A percentile compares a stretch with the other conserved stretches of the same genome.
Conservation (phyloP, 2,797 vertebrate genomes). For the Aplochiton taeniatus region DNA sequence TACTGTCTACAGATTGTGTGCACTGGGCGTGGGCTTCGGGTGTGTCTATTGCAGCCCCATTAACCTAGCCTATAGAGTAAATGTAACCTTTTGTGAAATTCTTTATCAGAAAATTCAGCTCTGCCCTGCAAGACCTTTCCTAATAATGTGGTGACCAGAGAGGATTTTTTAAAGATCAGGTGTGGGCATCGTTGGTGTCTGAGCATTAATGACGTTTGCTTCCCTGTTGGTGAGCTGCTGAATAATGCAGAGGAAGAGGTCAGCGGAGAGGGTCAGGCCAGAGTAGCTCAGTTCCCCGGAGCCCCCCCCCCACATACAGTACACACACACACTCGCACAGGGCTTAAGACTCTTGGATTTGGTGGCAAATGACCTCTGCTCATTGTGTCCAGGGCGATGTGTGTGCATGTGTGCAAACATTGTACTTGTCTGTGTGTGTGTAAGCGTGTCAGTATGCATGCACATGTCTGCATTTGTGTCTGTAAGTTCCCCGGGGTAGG, state of each 20-base stretch:
- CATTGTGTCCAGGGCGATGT: not conserved
- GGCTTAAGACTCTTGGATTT: not conserved
- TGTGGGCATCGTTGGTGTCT: not conserved
- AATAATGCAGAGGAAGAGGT: constrained; percentile 17
- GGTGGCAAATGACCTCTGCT: constrained; percentile 8
- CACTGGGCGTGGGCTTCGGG: no score
- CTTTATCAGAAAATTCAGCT: no score
- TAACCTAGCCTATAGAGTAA: no score
- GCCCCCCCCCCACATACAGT: not conserved
- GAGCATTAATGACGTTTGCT: constrained; percentile 15
- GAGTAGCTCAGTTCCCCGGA: constrained; percentile 5
- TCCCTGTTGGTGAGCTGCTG: constrained; percentile 10
- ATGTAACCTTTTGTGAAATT: no score
- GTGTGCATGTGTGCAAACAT: not conserved
- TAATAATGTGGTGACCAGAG: not conserved
- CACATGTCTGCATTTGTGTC: not conserved
- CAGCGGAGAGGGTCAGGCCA: constrained; percentile 3
- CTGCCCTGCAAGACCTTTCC: not conserved
- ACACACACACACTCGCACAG: constrained; percentile 9
- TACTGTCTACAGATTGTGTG: no score
- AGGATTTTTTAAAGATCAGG: not conserved
- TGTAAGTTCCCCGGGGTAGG: constrained; percentile 2
- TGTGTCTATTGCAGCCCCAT: no score
- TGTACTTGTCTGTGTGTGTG: constrained; percentile 4
- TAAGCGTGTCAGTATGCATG: not conserved